Evolutionary conservation across 2,113 vertebrate species (phyloP).

Genomic region (Corythoichthys intestinalis): DNA sequence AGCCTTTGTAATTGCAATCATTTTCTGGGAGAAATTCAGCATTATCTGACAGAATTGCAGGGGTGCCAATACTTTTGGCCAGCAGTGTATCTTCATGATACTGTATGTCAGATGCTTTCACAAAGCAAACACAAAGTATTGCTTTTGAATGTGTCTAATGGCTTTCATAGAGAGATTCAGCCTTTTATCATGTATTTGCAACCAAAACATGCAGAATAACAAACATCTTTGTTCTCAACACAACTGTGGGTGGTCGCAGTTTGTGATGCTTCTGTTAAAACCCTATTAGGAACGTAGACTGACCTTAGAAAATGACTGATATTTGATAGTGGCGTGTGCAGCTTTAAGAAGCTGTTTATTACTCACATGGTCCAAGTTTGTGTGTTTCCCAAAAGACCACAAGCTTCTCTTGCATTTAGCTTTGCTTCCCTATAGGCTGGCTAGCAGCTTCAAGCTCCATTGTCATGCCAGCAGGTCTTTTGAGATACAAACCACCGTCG

Average conservation of each 20-base stretch:
- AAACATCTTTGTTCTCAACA: constrained; percentile 15
- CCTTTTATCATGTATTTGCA: constrained; percentile 6
- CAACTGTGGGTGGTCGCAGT: constrained; percentile 23
- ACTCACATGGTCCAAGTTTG: constrained; percentile 15
- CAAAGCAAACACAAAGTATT: background rate
- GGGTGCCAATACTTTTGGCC: no score
- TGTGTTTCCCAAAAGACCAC: constrained; percentile 38
- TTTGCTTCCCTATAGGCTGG: constrained; percentile 23
- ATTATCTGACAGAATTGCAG: no score
- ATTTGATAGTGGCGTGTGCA: background rate
- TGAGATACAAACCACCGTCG: constrained; percentile 10
- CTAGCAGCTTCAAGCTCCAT: constrained; percentile 15
- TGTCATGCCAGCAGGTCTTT: constrained; percentile 12
- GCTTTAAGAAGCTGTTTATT: constrained; percentile 29
- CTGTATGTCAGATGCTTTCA: background rate
- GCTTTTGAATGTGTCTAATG: background rate
- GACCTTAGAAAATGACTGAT: constrained; percentile 16
- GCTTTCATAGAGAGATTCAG: background rate
- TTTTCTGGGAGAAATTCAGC: no score
- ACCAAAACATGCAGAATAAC: constrained; percentile 17
- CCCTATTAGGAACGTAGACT: constrained; percentile 4
- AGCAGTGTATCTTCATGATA: background rate
- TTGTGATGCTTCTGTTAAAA: background rate
- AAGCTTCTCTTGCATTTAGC: constrained; percentile 18
- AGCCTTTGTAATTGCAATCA: no score